Conservation (phyloP, 2,113 vertebrate species). For the Solea senegalensis region DNA sequence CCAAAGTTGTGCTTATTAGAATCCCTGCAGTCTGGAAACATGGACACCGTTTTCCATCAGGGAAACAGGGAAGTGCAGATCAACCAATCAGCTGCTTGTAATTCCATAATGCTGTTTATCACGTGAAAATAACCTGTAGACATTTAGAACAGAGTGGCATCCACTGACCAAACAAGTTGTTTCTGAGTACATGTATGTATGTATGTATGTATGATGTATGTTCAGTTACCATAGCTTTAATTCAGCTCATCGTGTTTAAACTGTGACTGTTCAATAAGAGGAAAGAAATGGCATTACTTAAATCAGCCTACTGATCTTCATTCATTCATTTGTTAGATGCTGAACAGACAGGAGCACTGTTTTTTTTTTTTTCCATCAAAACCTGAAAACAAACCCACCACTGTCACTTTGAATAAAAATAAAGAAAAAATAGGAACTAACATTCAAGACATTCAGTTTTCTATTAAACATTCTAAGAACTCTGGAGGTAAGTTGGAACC, state of each 20-base stretch:
- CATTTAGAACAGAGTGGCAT: conserved; percentile 12
- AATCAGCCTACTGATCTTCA: conserved; percentile 14
- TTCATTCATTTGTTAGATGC: not conserved
- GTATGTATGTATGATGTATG: not conserved
- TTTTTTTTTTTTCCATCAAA: not conserved
- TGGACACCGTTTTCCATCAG: conserved; percentile 2
- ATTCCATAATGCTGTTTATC: not conserved
- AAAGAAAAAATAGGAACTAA: conserved; percentile 13
- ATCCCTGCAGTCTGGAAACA: conserved; percentile 13
- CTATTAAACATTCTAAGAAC: not conserved
- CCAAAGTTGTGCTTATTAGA: conserved; percentile 45
- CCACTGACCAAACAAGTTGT: conserved; percentile 11
- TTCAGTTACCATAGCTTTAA: conserved; percentile 50
- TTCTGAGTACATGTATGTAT: not conserved
- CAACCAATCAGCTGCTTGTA: conserved; percentile 21
- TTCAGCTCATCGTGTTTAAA: conserved; percentile 16
- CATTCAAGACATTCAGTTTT: not conserved
- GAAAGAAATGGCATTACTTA: conserved; percentile 1
- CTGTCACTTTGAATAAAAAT: conserved; percentile 44
- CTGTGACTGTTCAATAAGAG: conserved; percentile 21
- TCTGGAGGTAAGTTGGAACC: no score
- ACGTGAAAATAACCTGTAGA: not conserved
- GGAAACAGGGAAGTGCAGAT: not conserved
- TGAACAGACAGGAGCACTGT: conserved; percentile 36
- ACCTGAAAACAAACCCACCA: conserved; percentile 3